These are phyloP conservation scores for Camptogramma bilineatum DNA, from an alignment of 2,888 invertebrate species.

Conservation along the genomic window DNA sequence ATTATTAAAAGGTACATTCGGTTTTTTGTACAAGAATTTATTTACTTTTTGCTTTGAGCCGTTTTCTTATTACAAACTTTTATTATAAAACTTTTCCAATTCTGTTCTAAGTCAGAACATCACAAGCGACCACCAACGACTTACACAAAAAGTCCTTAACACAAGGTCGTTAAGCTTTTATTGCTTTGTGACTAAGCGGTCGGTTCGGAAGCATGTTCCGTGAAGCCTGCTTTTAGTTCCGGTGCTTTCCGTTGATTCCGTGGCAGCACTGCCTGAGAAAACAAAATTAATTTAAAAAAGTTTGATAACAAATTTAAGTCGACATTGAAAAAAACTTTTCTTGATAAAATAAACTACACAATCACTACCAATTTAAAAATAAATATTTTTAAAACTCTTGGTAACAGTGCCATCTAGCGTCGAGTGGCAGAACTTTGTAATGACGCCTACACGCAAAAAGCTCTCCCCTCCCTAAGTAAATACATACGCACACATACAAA, in stretches of 20 bases:
- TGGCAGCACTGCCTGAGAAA: constrained; percentile 62
- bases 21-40: neutral
- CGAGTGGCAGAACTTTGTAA: constrained; percentile 69
- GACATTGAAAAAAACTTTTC: constrained; percentile 2
- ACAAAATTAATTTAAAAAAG: constrained; percentile 9
- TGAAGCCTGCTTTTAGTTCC: constrained; percentile 61
- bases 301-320: no score
- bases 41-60: neutral
- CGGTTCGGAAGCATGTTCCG: constrained; percentile 36
- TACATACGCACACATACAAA: constrained; percentile 52
- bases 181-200: constrained; percentile 52
- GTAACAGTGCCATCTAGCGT: constrained; percentile 72
- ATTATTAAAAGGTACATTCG: neutral
- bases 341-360: neutral
- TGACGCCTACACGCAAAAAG: constrained; percentile 42
- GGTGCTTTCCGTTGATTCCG: constrained; percentile 50
- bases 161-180: constrained; percentile 60
- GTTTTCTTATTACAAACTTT: neutral
- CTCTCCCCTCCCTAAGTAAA: constrained; percentile 45
- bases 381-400: neutral
- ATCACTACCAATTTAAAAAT: neutral
- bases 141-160: constrained; percentile 61
- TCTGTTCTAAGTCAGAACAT: constrained; percentile 43
- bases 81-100: neutral
- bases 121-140: constrained; percentile 51